Conservation (phyloP, 1,140 invertebrate species). For the Dendroctonus valens region DNA sequence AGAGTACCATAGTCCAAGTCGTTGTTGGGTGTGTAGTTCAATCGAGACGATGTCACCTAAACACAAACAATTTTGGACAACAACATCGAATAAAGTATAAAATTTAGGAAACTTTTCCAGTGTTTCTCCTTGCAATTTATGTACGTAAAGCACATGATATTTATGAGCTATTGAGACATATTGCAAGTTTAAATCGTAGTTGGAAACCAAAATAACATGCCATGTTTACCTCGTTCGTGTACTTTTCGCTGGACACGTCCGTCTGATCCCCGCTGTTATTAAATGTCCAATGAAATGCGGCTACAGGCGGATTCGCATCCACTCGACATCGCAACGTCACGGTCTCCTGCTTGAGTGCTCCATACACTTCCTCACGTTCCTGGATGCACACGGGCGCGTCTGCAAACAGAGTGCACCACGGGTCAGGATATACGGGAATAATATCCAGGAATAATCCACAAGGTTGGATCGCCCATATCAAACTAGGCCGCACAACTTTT, state of each 20-base stretch:
- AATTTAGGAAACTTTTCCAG: not conserved
- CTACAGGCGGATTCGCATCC: conserved; percentile 77
- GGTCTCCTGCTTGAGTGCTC: conserved; percentile 82
- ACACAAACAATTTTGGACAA: not conserved
- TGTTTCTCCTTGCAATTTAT: not conserved
- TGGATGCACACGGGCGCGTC: conserved; percentile 79
- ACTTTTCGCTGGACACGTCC: conserved; percentile 67
- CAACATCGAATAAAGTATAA: not conserved
- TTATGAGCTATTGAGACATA: not conserved
- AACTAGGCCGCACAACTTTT: too few species aligned
- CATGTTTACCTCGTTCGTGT: conserved; percentile 55
- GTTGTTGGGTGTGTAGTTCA: conserved; percentile 80
- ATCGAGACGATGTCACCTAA: conserved; percentile 65
- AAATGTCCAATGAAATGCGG: conserved; percentile 85
- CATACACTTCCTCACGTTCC: conserved; percentile 72
- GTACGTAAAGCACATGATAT: not conserved
- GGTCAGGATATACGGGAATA: not conserved
- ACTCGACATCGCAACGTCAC: conserved; percentile 79
- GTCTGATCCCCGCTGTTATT: conserved; percentile 82
- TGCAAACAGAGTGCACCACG: conserved; percentile 48
- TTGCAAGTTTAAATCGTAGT: not conserved
- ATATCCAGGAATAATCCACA: too few species aligned
- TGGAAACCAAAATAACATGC: not conserved
- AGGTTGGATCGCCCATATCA: too few species aligned
- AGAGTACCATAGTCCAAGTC: conserved; percentile 87